Evolutionary conservation across 2,888 invertebrate genomes (phyloP), one percentile per base, ranked within the genome.

Genomic region (Drosophila hawaiiensis): DNA sequence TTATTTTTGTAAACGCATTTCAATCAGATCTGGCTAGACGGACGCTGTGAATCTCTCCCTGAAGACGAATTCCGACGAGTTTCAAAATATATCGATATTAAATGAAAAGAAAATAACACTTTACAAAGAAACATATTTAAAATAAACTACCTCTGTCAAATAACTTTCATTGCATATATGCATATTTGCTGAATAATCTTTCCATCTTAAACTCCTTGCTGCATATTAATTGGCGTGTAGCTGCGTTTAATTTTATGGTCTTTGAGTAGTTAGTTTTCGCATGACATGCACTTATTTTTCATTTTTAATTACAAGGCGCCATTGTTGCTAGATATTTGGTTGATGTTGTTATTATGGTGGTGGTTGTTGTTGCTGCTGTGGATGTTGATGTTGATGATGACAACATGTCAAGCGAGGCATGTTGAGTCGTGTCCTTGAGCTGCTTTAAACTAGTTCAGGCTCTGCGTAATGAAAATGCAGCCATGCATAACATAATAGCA

Each of bases 381-480:
- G 63, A 7, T 43, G 49, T 33, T 63, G 63, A 53, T 60, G 70
- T 35, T 59, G 68, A 64, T 61, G 80, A 69, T 72, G 79, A 78
- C 78, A 82, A 75, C 72, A 70, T 79, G 79, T 68, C 72, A 80
- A 72, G 75, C 78, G 49, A 75, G 78, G 61, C 78, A 81, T 80
- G 80, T 64, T 54, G 76, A 55, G 69, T 41, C 49, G 64, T 88
- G 85, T 80, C 85, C 90, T 85, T 85, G 85, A 78, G 85, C 89
- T 80, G 83, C 69, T 76, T 89, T 79, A 79, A 79, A 82, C 87
- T 78, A 84, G 84, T 82, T 73, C 76, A 82, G 80, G 68, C 71
- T 50, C 69, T 71, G 78, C 74, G 81, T 90, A 85, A 90, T 85
- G 89, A 90, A 86, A 90, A 88, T 78, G 81, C 90, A 86, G 78